These are phyloP conservation scores for Ophioninae sp. DNA, from an alignment of 2,888 invertebrate genomes.

Conservation along the genomic window DNA sequence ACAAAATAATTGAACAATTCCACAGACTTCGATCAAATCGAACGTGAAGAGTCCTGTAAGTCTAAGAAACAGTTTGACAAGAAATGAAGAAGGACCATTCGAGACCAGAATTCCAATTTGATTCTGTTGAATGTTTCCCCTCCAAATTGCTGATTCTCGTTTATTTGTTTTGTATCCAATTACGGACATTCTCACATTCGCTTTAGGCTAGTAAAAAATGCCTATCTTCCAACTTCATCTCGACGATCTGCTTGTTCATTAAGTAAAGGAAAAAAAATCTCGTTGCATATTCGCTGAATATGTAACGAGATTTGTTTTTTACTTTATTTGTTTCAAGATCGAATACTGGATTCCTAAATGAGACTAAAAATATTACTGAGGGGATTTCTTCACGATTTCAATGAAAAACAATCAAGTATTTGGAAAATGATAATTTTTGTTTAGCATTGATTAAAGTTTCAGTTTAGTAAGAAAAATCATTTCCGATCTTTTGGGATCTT, in stretches of 20 bases:
- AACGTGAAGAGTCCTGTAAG: not conserved
- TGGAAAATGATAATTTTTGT: too few relatives aligned
- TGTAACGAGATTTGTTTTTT: too few relatives aligned
- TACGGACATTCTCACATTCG: not conserved
- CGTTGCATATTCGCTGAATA: not conserved
- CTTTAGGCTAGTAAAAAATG: not conserved
- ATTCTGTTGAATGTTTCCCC: not conserved
- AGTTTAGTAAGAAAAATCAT: too few relatives aligned
- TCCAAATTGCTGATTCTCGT: not conserved
- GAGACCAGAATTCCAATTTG: not conserved
- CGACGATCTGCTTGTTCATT: not conserved
- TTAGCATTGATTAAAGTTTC: too few relatives aligned
- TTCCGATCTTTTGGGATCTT: too few relatives aligned
- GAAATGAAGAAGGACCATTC: not conserved
- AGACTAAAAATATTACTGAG: too few relatives aligned
- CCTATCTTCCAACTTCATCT: not conserved
- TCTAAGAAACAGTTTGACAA: not conserved
- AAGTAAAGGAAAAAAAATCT: not conserved
- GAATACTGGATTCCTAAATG: too few relatives aligned
- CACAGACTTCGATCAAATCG: not conserved
- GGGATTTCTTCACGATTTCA: too few relatives aligned
- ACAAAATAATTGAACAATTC: not conserved
- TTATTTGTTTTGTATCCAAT: not conserved
- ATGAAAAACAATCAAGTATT: too few relatives aligned
- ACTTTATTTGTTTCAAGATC: too few relatives aligned